Evolutionary conservation across 1,140 invertebrate genomes (phyloP), one percentile per base, ranked within the genome.

Genomic region (Cryptotermes secundus): DNA sequence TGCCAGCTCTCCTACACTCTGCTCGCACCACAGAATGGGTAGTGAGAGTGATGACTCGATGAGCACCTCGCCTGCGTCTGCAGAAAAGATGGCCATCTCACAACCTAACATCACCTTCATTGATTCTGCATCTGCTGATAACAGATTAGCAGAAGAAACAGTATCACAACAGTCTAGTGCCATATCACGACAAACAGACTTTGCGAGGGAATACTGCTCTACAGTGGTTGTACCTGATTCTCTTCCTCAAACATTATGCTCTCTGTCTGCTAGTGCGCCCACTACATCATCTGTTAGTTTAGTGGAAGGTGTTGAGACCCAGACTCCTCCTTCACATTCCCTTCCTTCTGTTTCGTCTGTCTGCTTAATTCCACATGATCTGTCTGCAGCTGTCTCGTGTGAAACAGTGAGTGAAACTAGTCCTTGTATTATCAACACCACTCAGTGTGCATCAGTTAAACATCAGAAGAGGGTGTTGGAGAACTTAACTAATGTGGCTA

Each of bases 381-480:
- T 83, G 26, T 42, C 49, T 26, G 31, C 72, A 38, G 24, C 42
- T 83, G 34, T 83, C 53, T 65, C 88, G 59, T 91, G 89, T 65
- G 88, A 89, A 84, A 90, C 90, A n/a, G 89, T 90, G 65, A 90
- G 89, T 86, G 90, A 89, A 2, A 90, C 89, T 31, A 90, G 89
- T 84, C 90, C 90, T 0, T 89, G 88, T 85, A 89, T 91, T n/a
- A 89, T 92, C 1, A 90, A 89, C 65, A 91, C 91, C 9, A 87
- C 91, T 16, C 91, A 92, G 83, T 91, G 90, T 86, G 88, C 92
- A 16, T 92, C 91, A 1, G 93, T 94, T 0, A 92, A 92, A 84
- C 91, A 92, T 82, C 92, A 94, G 85, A 91, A 91, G 85, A 91
- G 91, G 88, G 91, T 92, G 22, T 88, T 94, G 72, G 93, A 94